Conservation (phyloP, 2,888 invertebrate species). For the Merodon equestris region DNA sequence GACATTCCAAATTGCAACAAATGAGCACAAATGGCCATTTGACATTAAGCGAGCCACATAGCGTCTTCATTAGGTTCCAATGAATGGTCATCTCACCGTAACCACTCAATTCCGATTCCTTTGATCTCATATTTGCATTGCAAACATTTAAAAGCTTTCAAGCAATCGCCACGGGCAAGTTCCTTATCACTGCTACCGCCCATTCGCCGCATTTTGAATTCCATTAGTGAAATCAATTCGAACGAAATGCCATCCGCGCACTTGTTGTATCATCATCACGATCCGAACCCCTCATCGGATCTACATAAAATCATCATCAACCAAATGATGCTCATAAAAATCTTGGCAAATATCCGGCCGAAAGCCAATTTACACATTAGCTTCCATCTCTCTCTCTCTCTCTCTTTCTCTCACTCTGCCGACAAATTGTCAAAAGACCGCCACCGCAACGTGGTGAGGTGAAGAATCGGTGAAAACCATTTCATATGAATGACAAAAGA, state of each 20-base stretch:
- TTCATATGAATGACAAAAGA: slow-evolving; percentile 16
- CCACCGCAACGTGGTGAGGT: no score
- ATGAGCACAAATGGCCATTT: no score
- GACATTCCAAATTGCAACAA: no score
- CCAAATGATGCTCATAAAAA: no score
- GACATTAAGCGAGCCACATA: no score
- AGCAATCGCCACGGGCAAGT: slow-evolving; percentile 24
- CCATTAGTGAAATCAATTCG: slow-evolving; percentile 33
- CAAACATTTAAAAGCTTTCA: slow-evolving; percentile 59
- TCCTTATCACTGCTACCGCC: slow-evolving; percentile 43
- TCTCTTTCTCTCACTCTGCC: no score
- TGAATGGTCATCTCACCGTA: neutral
- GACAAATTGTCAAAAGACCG: neutral
- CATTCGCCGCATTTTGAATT: slow-evolving; percentile 31
- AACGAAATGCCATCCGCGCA: slow-evolving; percentile 37
- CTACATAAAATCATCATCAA: slow-evolving; percentile 56
- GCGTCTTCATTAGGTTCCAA: no score
- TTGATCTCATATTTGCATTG: slow-evolving; percentile 46
- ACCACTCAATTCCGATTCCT: slow-evolving; percentile 32
- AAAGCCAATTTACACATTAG: slow-evolving; percentile 24
- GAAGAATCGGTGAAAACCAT: neutral
- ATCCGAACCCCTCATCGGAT: slow-evolving; percentile 45
- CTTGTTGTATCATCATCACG: slow-evolving; percentile 11
- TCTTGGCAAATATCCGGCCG: neutral
- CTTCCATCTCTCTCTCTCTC: no score